Percentiles rank a stretch among this genome's conserved stretches.
Evolutionary conservation across 1,140 invertebrate species (phyloP).

Genomic region (Danaus melanippus): DNA sequence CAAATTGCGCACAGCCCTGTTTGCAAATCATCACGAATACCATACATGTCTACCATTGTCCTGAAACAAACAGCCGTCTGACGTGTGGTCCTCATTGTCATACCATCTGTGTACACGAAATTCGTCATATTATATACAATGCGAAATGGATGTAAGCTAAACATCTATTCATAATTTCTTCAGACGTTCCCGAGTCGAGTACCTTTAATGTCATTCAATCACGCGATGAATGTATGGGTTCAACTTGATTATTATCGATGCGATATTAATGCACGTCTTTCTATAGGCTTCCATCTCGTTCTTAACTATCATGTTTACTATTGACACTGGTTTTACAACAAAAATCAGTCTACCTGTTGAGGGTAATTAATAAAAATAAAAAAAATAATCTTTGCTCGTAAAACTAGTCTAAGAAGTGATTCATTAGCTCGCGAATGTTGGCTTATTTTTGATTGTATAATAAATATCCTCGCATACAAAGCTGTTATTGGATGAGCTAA

Average conservation of each 20-base stretch:
- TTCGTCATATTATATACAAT: slow-evolving; percentile 10
- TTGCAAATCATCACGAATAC: slow-evolving; percentile 14
- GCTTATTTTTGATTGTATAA: too few relatives aligned
- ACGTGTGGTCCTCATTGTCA: slow-evolving; percentile 31
- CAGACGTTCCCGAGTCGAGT: slow-evolving; percentile 1
- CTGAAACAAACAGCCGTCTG: slow-evolving; percentile 12
- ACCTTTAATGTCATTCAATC: slow-evolving; percentile 15
- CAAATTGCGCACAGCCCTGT: slow-evolving; percentile 20
- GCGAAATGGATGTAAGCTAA: too few relatives aligned
- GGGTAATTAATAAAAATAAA: too few relatives aligned
- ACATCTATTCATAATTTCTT: too few relatives aligned
- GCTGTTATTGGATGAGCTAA: too few relatives aligned
- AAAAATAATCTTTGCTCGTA: too few relatives aligned
- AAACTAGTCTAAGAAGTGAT: too few relatives aligned
- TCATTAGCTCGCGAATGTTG: too few relatives aligned
- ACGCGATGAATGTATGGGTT: slow-evolving; percentile 20
- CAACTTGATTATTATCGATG: slow-evolving; percentile 10
- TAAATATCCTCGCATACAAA: too few relatives aligned
- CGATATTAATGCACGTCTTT: slow-evolving; percentile 15
- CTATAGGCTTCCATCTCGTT: slow-evolving; percentile 8
- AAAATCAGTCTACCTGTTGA: too few relatives aligned
- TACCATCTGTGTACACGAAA: slow-evolving; percentile 43
- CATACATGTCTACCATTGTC: slow-evolving; percentile 25
- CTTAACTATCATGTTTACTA: slow-evolving; percentile 8
- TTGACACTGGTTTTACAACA: too few relatives aligned